phyloP scores from a whole-genome alignment of 2,113 vertebrate genomes.

The Albula glossodonta region DNA sequence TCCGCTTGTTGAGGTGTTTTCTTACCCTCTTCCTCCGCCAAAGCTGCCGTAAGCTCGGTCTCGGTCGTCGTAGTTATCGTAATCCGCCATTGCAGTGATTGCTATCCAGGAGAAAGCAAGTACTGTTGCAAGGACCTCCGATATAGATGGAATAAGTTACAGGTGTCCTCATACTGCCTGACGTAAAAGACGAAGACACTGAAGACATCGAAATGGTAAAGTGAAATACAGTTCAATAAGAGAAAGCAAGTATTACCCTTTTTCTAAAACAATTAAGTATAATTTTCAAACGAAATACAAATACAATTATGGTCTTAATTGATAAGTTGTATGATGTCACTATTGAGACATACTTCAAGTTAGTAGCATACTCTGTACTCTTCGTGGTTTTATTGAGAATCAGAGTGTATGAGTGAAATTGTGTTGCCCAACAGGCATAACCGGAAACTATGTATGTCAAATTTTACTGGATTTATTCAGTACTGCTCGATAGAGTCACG shows the following conservation, averaged over 20 bases:
- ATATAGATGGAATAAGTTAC: constrained; percentile 64
- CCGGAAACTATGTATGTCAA: too few species aligned
- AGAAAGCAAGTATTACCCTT: neutral
- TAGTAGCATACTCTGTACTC: too few species aligned
- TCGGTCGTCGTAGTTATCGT: constrained; percentile 90
- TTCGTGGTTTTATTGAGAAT: too few species aligned
- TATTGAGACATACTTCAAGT: neutral
- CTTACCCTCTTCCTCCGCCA: constrained; percentile 90
- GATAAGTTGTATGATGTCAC: neutral
- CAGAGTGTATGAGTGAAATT: too few species aligned
- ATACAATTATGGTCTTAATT: neutral
- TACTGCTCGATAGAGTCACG: too few species aligned
- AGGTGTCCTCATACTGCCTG: constrained; percentile 81
- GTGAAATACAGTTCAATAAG: neutral
- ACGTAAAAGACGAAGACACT: constrained; percentile 22
- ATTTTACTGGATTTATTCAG: too few species aligned
- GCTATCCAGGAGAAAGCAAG: constrained; percentile 80
- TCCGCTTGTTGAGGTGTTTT: neutral
- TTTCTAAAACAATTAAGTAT: neutral
- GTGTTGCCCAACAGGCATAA: too few species aligned
- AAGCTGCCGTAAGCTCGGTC: constrained; percentile 89
- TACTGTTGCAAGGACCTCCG: constrained; percentile 75
- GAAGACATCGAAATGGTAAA: neutral
- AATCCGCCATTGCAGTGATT: constrained; percentile 92
- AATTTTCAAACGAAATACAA: neutral